Evolutionary conservation across 53 echinoderm and acorn worm genomes (phyloP), one percentile per base, ranked within the genome.

Genomic region (Astropecten irregularis): DNA sequence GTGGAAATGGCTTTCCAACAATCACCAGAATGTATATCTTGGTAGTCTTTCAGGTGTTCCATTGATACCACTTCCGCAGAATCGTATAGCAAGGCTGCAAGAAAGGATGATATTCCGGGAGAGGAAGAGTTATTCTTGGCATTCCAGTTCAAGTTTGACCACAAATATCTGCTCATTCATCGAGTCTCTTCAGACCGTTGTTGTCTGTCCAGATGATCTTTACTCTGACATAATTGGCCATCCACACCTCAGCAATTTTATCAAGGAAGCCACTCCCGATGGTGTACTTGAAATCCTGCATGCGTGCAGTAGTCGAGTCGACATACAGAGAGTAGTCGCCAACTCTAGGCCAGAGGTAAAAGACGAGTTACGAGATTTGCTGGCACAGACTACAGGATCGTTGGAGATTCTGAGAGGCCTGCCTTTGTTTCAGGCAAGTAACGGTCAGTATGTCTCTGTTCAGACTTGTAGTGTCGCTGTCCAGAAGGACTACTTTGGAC

Each of bases 1-100:
- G 10, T 87, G 88, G 88, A 70, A 55, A 15, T 87, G 88, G 88
- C 49, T 87, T 30, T 15, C 46, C 26, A 36, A 29, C 42, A 81
- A 59, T 19, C 29, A 33, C 30, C 35, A 27, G 3, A 1, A 6
- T 3, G 20, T 47, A 22, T 4, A 33, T 22, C 46, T 87, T 14
- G 18, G 54, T 13, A 32, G 9, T 4, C 48, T 82, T 26, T 9
- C 19, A 56, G 57, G 26, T 58, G 26, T 87, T 33, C 82, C 88
- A 20, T 69, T 87, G 5, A 55, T 87, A 30, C 77, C 77, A 8
- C 22, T 77, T 19, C 15, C 15, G 14, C 25, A 7, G 28, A 59
- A 47, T 37, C 46, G 44, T 10, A 14, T 85, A 3, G 54, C 66
- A 51, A 73, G 66, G 32, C 27, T 85, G 18, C 27, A 76, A 14